Conservation (phyloP, 2,888 invertebrate species). For the Acrobasis suavella region DNA sequence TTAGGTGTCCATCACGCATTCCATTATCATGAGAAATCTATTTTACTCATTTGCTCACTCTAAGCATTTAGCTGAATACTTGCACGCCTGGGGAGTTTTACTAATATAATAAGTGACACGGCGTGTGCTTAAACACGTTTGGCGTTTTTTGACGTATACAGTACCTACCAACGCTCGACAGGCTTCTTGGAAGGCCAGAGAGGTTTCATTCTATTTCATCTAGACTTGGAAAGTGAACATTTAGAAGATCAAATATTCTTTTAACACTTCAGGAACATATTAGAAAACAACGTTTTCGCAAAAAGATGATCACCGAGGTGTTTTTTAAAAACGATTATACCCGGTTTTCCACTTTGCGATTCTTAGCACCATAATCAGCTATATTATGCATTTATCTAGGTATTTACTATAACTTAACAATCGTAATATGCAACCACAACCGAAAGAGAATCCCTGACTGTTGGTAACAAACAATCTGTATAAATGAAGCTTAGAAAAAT, state of each 20-base stretch:
- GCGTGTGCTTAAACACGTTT: no score
- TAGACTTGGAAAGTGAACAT: not conserved
- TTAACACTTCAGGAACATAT: not conserved
- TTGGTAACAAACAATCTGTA: slow-evolving; percentile 58
- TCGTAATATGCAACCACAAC: slow-evolving; percentile 53
- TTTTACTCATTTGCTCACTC: no score
- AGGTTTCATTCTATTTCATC: not conserved
- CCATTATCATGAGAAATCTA: no score
- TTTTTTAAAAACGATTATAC: slow-evolving; percentile 36
- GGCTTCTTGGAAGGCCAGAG: no score
- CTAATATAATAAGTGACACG: no score
- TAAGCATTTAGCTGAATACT: no score
- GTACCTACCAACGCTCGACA: no score
- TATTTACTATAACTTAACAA: slow-evolving; percentile 24
- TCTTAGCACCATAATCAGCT: slow-evolving; percentile 74
- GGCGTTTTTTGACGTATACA: no score
- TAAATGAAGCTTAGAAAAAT: not conserved
- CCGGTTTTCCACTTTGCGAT: slow-evolving; percentile 53
- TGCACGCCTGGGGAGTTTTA: no score
- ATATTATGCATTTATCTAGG: slow-evolving; percentile 26
- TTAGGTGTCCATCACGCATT: no score
- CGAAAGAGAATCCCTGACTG: slow-evolving; percentile 51
- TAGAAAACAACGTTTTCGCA: slow-evolving; percentile 1
- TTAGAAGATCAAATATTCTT: not conserved
- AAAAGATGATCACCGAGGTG: slow-evolving; percentile 6